Conservation (phyloP, 35 echinoderm and acorn worm genomes). For the Ophiothrix spiculata region DNA sequence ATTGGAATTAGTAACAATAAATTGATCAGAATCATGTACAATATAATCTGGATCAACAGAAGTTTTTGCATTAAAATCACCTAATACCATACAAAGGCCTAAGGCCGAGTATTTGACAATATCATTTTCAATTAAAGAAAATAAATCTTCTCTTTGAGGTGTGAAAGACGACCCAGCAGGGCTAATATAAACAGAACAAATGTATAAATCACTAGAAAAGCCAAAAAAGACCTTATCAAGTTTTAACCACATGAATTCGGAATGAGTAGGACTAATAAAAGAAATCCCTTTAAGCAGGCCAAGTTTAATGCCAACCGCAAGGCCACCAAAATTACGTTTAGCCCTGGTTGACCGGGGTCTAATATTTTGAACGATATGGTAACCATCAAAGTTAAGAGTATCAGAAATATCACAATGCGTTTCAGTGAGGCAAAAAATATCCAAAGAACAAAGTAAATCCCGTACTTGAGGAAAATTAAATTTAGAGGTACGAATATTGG, state of each 20-base stretch:
- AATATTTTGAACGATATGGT: neutral
- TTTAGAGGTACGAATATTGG: neutral
- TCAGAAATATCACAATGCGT: neutral
- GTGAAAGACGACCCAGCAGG: neutral
- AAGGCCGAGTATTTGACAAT: neutral
- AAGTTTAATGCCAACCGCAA: neutral
- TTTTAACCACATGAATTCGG: neutral
- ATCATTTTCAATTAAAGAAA: neutral
- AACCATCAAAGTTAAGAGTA: neutral
- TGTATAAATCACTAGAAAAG: neutral
- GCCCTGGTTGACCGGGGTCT: neutral
- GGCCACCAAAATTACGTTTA: neutral
- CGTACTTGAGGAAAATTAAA: neutral
- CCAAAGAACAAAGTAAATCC: neutral
- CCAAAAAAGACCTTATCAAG: neutral
- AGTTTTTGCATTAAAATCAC: neutral
- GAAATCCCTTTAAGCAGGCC: neutral
- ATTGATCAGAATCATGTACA: neutral
- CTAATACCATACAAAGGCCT: neutral
- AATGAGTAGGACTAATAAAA: neutral
- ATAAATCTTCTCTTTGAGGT: neutral
- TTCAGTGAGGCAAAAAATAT: neutral
- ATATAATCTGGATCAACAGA: neutral
- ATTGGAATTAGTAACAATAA: neutral
- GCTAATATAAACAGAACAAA: constrained; percentile 6